Evolutionary conservation across 2,797 vertebrate genomes (phyloP).

Genomic region (Coilia nasus): DNA sequence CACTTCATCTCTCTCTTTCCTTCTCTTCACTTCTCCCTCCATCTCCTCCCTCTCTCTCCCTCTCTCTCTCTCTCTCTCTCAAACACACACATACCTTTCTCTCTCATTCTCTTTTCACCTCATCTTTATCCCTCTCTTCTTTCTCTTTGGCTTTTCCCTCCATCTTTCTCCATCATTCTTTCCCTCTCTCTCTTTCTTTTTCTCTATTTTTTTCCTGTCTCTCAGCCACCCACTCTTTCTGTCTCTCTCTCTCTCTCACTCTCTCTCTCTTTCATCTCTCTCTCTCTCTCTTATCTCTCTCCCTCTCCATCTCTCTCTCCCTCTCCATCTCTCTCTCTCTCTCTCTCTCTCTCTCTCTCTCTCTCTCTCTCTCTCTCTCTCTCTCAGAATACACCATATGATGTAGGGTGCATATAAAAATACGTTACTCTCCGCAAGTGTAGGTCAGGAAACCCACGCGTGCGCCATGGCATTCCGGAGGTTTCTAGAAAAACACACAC

Average conservation of each 20-base stretch:
- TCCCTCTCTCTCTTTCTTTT: too few relatives aligned
- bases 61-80: too few relatives aligned
- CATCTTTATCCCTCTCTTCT: neutral
- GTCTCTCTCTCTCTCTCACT: neutral
- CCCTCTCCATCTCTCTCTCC: neutral
- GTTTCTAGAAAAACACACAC: neutral
- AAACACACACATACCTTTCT: too few relatives aligned
- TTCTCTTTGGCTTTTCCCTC: neutral
- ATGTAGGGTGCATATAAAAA: neutral
- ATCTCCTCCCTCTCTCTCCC: neutral
- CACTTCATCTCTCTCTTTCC: too few relatives aligned
- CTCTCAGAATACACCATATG: conserved; percentile 9
- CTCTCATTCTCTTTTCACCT: too few relatives aligned
- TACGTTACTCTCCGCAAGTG: neutral
- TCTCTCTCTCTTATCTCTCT: neutral
- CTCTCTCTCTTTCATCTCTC: neutral
- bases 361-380: neutral
- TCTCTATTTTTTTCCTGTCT: neutral
- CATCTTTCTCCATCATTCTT: neutral
- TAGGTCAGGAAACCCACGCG: neutral
- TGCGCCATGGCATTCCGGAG: neutral
- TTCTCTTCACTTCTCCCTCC: neutral
- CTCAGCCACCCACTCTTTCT: neutral
- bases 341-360: neutral
- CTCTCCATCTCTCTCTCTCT: neutral